Evolutionary conservation across 2,113 vertebrate genomes (phyloP).

Genomic region (Ahaetulla prasina): DNA sequence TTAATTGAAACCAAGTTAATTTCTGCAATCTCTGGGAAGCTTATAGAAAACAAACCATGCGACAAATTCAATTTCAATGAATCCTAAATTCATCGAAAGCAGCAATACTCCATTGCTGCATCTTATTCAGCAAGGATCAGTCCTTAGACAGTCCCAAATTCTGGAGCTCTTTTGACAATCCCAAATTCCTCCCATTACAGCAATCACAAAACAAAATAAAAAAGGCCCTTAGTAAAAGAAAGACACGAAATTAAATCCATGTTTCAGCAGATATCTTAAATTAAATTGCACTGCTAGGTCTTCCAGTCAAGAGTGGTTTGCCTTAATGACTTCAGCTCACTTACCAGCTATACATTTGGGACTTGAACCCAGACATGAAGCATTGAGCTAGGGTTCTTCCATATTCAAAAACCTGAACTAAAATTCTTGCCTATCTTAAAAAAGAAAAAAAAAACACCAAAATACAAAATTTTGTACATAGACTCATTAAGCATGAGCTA

Average conservation of each 20-base stretch:
- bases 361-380: neutral
- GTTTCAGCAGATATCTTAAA: neutral
- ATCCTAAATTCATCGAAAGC: neutral
- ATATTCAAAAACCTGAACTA: neutral
- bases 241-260: neutral
- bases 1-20: neutral
- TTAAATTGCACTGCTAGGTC: neutral
- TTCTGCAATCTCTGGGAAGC: neutral
- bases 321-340: neutral
- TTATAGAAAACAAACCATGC: neutral
- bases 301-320: neutral
- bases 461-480: neutral
- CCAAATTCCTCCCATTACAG: neutral
- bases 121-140: neutral
- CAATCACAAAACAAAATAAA: neutral
- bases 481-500: neutral
- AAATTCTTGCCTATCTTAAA: neutral
- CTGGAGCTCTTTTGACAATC: neutral
- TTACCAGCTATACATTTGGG: neutral
- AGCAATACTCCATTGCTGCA: neutral
- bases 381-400: neutral
- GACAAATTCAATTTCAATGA: neutral
- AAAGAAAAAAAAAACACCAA: neutral
- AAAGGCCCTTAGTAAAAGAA: neutral
- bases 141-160: neutral